A percentile compares a stretch with the other conserved stretches of the same genome.
Conservation (phyloP, 1,140 invertebrate genomes). For the Drosophila kurseongensis region DNA sequence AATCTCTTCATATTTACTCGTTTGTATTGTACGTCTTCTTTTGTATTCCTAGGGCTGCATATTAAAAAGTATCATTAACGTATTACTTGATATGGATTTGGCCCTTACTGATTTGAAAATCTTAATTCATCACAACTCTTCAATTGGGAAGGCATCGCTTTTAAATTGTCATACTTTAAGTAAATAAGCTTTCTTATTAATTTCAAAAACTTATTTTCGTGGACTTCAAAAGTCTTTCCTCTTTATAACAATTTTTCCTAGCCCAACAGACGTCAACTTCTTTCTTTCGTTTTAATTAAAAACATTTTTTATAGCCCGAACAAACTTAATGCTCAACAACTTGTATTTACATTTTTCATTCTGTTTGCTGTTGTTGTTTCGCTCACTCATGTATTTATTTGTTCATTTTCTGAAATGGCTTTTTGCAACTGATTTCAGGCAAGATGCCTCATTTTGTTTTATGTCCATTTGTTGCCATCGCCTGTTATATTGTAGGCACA, state of each 20-base stretch:
- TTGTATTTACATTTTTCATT: constrained; percentile 44
- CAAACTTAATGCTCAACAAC: constrained; percentile 35
- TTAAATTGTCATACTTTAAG: not conserved
- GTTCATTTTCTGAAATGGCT: constrained; percentile 47
- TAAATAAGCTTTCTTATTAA: constrained; percentile 3
- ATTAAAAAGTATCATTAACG: too few relatives aligned
- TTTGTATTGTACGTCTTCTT: too few relatives aligned
- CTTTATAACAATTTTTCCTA: constrained; percentile 16
- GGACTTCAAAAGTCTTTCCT: constrained; percentile 19
- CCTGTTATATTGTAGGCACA: constrained; percentile 53
- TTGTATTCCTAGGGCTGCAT: too few relatives aligned
- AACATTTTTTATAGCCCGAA: constrained; percentile 29
- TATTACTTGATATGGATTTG: too few relatives aligned
- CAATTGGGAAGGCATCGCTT: not conserved
- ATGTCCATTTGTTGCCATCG: constrained; percentile 20
- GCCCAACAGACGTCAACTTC: constrained; percentile 2
- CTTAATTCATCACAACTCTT: not conserved
- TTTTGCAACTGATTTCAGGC: constrained; percentile 43
- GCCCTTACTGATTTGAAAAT: not conserved
- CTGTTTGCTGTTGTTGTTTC: constrained; percentile 2
- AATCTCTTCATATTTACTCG: too few relatives aligned
- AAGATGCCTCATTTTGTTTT: constrained; percentile 48
- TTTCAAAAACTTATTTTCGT: constrained; percentile 4
- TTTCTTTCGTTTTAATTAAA: constrained; percentile 41
- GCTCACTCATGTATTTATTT: constrained; percentile 47